phyloP scores from a whole-genome alignment of 2,113 vertebrate species.

The Passerina amoena region DNA sequence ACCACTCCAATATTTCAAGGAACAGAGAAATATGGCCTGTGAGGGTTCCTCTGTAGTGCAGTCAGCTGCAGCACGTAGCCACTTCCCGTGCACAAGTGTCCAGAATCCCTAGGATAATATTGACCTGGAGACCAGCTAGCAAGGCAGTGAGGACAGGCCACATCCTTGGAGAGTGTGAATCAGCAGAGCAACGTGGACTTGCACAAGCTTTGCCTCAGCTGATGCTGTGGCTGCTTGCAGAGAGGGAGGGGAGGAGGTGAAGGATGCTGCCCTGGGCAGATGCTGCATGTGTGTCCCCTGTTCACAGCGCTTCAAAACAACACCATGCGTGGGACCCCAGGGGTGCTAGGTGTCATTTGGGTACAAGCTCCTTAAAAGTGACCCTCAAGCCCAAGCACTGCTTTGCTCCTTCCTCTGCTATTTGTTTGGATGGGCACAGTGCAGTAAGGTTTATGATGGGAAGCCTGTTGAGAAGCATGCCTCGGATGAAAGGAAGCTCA shows the following conservation, averaged over 20 bases:
- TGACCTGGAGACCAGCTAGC: background rate
- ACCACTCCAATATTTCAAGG: background rate
- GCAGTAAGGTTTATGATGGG: background rate
- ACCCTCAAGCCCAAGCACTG: background rate
- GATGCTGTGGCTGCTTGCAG: background rate
- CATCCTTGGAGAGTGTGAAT: background rate
- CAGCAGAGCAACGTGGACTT: rapidly evolving
- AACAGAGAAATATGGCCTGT: background rate
- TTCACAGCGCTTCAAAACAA: rapidly evolving
- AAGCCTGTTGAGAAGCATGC: background rate
- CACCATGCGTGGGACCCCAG: rapidly evolving
- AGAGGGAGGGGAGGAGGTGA: background rate
- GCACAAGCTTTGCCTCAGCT: background rate
- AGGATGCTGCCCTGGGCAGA: background rate
- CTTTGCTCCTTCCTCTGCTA: background rate
- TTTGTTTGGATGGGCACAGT: background rate
- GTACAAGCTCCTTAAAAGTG: background rate
- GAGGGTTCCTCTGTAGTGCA: background rate
- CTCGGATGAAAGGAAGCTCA: background rate
- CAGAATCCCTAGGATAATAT: background rate
- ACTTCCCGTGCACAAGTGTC: background rate
- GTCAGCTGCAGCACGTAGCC: background rate
- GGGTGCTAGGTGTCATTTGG: background rate
- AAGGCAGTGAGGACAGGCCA: background rate
- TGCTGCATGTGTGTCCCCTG: background rate